Base-by-base conservation (phyloP, 2,113 vertebrate species). In the Hydropotes inermis region DNA sequence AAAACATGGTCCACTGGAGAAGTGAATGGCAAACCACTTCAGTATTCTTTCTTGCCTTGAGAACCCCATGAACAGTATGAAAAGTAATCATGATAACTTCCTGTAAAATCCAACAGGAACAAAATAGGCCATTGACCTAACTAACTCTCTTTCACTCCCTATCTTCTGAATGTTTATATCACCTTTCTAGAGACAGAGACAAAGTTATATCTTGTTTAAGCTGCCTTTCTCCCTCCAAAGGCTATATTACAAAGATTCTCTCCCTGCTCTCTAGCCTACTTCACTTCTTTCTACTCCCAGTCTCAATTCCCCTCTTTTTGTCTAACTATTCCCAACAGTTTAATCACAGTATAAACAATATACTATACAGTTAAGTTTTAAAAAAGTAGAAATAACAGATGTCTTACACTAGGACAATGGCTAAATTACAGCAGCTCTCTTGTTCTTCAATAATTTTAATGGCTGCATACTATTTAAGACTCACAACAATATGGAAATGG, bases 401-500 rank as follows among this genome's bases (percentile, higher is more conserved):
- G 11, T 55, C 52, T 36, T 39, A 64, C 55, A 81, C 27, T 50
- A 64, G 58, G 28, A 25, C n/a, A 74, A 64, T 55, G 15, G 39
- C 45, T 91, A 64, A 52, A 76, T 58, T 30, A 74, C 2, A 27
- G 36, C 15, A 88, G 23, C 12, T 64, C 7, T 94, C 81, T 79
- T 81, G 23, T 57, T 94, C 58, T 43, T 57, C 28, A 47, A 17
- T 64, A 33, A 58, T 81, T 91, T 50, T n/a, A 95, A 81, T 50
- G 33, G 33, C 27, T 84, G 17, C 13, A 55, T 87, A 45, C 28
- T 55, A 83, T 36, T 61, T 27, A 61, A 74, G 61, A 82, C 83
- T 60, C 45, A 92, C 61, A 97, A 58, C 58, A 74, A 43, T 8
- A 74, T 12, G 13, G 28, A 47, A 50, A 87, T 47, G 11, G 25